Conservation (phyloP, 2,797 vertebrate species). For the Esox masquinongy region DNA sequence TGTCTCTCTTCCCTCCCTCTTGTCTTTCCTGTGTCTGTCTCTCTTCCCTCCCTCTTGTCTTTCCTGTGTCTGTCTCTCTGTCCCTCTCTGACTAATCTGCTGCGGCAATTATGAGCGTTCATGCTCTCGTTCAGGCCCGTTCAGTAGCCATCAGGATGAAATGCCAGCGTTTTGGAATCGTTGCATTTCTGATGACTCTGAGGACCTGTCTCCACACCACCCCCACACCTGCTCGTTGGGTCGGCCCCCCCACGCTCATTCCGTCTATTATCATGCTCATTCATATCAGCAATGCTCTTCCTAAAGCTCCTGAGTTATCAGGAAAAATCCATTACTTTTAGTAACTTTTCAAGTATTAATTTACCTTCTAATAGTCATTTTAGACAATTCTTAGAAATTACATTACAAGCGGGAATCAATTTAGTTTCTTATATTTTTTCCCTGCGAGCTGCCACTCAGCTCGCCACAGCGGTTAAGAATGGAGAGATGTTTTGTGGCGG, state of each 20-base stretch:
- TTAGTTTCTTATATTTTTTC: constrained; percentile 60
- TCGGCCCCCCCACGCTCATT: constrained; percentile 16
- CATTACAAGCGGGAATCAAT: constrained; percentile 59
- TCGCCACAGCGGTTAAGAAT: constrained; percentile 2
- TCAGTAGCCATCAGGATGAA: constrained; percentile 64
- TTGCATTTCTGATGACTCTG: constrained; percentile 79
- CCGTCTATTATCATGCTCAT: constrained; percentile 21
- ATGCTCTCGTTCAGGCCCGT: constrained; percentile 53
- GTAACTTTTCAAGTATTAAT: constrained; percentile 65
- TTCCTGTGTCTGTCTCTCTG: constrained; percentile 18
- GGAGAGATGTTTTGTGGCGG: not conserved
- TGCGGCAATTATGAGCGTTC: constrained; percentile 70
- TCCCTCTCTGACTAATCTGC: constrained; percentile 49
- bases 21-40: too few relatives aligned
- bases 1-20: not conserved
- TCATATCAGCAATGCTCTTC: not conserved
- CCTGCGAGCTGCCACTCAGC: constrained; percentile 50
- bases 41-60: not conserved
- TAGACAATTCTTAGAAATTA: constrained; percentile 54
- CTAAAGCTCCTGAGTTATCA: not conserved
- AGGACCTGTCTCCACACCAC: constrained; percentile 52
- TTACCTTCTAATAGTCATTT: constrained; percentile 55
- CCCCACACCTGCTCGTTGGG: constrained; percentile 23
- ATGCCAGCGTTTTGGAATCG: constrained; percentile 61
- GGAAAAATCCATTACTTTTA: constrained; percentile 70